Conservation (phyloP, 2,113 vertebrate species). For the Microcebus jonahi region DNA sequence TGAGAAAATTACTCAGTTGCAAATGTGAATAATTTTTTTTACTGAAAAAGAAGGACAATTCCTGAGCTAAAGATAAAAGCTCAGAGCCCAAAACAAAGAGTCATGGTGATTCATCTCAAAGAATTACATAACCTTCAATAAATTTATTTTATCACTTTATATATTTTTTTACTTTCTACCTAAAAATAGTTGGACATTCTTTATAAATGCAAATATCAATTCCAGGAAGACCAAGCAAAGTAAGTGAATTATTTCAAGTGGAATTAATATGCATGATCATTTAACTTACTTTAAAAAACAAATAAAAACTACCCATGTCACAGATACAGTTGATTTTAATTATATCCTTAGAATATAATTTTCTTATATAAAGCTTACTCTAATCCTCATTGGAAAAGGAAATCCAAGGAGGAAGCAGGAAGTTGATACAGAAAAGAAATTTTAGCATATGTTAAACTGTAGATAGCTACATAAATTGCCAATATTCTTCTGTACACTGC, state of each 20-base stretch:
- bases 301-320: background rate
- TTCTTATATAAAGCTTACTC: background rate
- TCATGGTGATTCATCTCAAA: background rate
- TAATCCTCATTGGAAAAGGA: background rate
- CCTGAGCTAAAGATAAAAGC: background rate
- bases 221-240: background rate
- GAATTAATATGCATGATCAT: background rate
- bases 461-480: background rate
- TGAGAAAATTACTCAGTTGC: background rate
- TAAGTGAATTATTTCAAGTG: background rate
- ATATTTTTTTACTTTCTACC: background rate
- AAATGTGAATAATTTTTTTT: background rate
- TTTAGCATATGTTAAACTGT: background rate
- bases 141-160: background rate
- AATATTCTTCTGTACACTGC: background rate
- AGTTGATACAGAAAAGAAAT: constrained; percentile 14
- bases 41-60: background rate
- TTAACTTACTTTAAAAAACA: background rate
- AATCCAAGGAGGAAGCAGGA: background rate
- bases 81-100: background rate
- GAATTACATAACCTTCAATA: background rate
- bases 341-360: background rate
- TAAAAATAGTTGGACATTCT: background rate
- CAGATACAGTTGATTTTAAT: constrained; percentile 22
- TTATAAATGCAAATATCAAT: background rate